These are phyloP conservation scores for Batillaria attramentaria DNA, from an alignment of 1,140 invertebrate species.

Conservation along the genomic window DNA sequence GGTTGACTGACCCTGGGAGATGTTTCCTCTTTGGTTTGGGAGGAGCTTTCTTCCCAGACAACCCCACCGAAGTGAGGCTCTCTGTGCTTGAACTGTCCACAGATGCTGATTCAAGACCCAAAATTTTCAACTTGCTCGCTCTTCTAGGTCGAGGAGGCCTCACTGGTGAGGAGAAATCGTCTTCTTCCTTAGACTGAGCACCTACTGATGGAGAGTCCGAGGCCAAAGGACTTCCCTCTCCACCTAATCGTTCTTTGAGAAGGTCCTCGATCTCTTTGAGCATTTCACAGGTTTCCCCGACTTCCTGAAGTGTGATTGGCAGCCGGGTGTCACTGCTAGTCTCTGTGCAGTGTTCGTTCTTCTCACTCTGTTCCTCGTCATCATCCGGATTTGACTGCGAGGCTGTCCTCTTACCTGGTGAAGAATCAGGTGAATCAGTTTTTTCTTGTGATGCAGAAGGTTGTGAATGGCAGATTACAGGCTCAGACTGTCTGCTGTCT, in stretches of 20 bases:
- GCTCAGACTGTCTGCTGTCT: neutral
- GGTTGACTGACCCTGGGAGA: slow-evolving; percentile 31
- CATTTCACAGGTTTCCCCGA: slow-evolving; percentile 43
- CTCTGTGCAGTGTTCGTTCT: neutral
- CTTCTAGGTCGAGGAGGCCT: slow-evolving; percentile 50
- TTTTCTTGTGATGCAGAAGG: neutral
- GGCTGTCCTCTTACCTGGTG: neutral
- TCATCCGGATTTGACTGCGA: neutral
- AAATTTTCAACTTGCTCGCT: slow-evolving; percentile 31
- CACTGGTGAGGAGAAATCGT: slow-evolving; percentile 40
- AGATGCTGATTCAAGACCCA: slow-evolving; percentile 19
- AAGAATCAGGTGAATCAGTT: neutral
- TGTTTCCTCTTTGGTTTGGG: slow-evolving; percentile 56
- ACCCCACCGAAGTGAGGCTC: slow-evolving; percentile 27
- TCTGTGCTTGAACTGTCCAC: slow-evolving; percentile 42
- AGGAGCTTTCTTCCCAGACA: slow-evolving; percentile 41
- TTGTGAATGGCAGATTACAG: no score
- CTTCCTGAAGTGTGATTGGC: slow-evolving; percentile 1
- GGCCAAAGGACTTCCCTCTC: neutral
- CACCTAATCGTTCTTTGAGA: slow-evolving; percentile 36
- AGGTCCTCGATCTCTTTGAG: slow-evolving; percentile 49
- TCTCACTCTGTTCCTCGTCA: neutral
- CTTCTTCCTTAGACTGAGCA: neutral
- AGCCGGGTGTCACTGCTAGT: neutral
- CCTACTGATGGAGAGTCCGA: neutral